Evolutionary conservation across 64 coral and sea anemone genomes (phyloP).

Genomic region (Montipora sp.): DNA sequence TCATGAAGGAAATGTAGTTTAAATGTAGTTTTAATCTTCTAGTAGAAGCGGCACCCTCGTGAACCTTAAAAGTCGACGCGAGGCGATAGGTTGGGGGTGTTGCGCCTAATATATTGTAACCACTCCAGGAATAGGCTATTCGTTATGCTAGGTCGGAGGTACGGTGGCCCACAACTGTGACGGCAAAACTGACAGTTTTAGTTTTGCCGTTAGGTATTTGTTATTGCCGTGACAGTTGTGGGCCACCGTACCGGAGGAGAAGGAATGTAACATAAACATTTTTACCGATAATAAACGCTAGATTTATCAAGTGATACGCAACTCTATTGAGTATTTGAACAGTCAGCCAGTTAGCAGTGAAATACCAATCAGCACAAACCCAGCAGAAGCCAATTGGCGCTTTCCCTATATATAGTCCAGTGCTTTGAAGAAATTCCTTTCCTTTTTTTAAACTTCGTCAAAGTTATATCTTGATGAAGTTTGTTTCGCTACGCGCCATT

Average conservation of each 20-base stretch:
- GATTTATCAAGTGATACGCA: background rate
- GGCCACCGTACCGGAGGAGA: background rate
- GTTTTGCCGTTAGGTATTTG: no score
- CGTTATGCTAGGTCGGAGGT: background rate
- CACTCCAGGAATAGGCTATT: background rate
- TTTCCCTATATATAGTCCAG: background rate
- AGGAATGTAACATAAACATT: background rate
- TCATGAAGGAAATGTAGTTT: background rate
- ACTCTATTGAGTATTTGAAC: background rate
- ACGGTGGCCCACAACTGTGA: no score
- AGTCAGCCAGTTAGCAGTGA: background rate
- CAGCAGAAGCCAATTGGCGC: background rate
- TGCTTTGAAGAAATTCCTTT: background rate
- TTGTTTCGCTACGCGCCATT: background rate
- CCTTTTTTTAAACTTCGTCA: background rate
- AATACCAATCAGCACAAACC: background rate
- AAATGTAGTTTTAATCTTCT: background rate
- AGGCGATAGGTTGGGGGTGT: background rate
- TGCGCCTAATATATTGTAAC: background rate
- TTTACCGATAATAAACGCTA: background rate
- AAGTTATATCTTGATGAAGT: background rate
- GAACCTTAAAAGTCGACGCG: background rate
- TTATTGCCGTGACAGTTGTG: no score
- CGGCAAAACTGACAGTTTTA: no score
- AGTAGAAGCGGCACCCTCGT: background rate